Conservation (phyloP, 2,888 invertebrate species). For the Autographa gamma region DNA sequence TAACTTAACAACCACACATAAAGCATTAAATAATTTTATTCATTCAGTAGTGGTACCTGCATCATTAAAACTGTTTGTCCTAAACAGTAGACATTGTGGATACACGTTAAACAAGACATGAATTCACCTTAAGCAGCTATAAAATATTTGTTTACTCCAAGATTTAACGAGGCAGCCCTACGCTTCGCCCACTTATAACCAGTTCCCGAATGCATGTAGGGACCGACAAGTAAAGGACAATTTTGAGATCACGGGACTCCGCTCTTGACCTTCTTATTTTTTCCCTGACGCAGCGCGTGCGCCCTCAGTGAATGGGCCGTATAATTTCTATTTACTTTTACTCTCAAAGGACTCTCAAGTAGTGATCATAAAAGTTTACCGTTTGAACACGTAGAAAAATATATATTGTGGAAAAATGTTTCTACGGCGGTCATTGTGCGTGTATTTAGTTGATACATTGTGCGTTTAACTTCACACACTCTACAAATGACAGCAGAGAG, state of each 20-base stretch:
- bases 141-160: slow-evolving; percentile 32
- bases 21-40: slow-evolving; percentile 39
- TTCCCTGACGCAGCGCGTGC: slow-evolving; percentile 74
- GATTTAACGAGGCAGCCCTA: slow-evolving; percentile 25
- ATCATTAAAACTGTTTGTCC: slow-evolving; percentile 41
- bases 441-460: slow-evolving; percentile 68
- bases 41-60: slow-evolving; percentile 43
- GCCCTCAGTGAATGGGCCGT: slow-evolving; percentile 77
- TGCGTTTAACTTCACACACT: slow-evolving; percentile 52
- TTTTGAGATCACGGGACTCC: slow-evolving; percentile 58
- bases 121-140: slow-evolving; percentile 35
- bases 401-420: slow-evolving; percentile 78
- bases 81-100: slow-evolving; percentile 33
- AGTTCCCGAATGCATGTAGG: slow-evolving; percentile 49
- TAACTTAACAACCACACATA: slow-evolving; percentile 32
- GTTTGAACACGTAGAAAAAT: slow-evolving; percentile 73
- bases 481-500: slow-evolving; percentile 52
- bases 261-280: slow-evolving; percentile 67
- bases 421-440: slow-evolving; percentile 63
- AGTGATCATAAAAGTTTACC: slow-evolving; percentile 74
- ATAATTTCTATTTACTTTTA: slow-evolving; percentile 86
- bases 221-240: slow-evolving; percentile 61
- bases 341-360: slow-evolving; percentile 79
- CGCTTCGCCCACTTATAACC: slow-evolving; percentile 33
- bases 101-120: slow-evolving; percentile 25